Percentiles rank a stretch among this genome's conserved stretches.
phyloP scores from a whole-genome alignment of 2,113 vertebrate species.

The Dicentrarchus labrax region DNA sequence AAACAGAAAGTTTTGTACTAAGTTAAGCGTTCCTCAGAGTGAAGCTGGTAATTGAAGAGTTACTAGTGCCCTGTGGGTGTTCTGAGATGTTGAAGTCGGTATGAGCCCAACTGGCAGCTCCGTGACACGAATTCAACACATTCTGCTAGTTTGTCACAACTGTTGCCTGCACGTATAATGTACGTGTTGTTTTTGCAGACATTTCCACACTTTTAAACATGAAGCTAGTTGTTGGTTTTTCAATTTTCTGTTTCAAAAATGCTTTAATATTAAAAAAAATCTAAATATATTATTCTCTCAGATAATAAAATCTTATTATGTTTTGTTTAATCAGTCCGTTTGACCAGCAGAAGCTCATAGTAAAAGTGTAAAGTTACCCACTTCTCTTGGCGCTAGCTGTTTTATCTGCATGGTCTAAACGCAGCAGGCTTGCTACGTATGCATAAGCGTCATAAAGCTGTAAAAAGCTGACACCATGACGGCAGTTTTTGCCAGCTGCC shows the following conservation, averaged over 20 bases:
- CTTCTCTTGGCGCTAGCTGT: slow-evolving; percentile 18
- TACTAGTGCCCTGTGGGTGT: slow-evolving; percentile 89
- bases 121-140: slow-evolving; percentile 57
- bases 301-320: not conserved
- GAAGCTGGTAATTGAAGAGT: slow-evolving; percentile 88
- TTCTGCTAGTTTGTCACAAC: slow-evolving; percentile 2
- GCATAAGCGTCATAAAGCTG: slow-evolving; percentile 48
- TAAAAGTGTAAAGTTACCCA: slow-evolving; percentile 4
- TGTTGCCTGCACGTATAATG: not conserved
- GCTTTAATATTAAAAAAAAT: not conserved
- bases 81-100: slow-evolving; percentile 77
- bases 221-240: not conserved
- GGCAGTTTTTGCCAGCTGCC: slow-evolving; percentile 63
- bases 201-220: not conserved
- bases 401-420: slow-evolving; percentile 23
- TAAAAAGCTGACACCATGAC: slow-evolving; percentile 72
- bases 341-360: not conserved
- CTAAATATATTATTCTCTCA: not conserved
- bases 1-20: slow-evolving; percentile 91
- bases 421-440: slow-evolving; percentile 27
- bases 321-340: slow-evolving; percentile 12
- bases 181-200: not conserved
- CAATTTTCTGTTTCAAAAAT: not conserved
- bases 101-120: slow-evolving; percentile 57
- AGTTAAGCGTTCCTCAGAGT: slow-evolving; percentile 91